Evolutionary conservation across 2,113 vertebrate species (phyloP).

Genomic region (Lophura nycthemera): DNA sequence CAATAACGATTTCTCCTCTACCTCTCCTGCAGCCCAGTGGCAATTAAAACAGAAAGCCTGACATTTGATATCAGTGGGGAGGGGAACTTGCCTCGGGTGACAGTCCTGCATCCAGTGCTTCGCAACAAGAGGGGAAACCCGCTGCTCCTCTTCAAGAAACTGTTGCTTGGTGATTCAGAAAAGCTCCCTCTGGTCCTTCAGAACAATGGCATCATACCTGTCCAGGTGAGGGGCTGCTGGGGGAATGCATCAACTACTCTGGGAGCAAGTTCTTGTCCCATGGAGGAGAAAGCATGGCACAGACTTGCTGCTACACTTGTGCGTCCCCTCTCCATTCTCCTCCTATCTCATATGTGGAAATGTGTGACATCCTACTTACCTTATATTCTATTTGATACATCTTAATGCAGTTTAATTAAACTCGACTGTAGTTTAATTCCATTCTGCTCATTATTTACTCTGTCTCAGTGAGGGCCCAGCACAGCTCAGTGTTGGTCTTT

Average conservation of each 20-base stretch:
- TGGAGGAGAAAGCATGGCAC: background rate
- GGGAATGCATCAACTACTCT: background rate
- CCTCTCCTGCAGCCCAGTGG: slow-evolving; percentile 44
- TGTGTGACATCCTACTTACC: background rate
- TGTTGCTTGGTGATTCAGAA: slow-evolving; percentile 75
- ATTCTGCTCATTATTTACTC: background rate
- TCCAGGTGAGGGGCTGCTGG: slow-evolving; percentile 77
- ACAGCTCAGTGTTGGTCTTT: rapidly evolving
- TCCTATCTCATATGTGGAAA: background rate
- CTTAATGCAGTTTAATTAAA: background rate
- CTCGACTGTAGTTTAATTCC: background rate
- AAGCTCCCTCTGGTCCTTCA: slow-evolving; percentile 81
- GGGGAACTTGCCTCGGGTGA: slow-evolving; percentile 84
- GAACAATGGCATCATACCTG: slow-evolving; percentile 80
- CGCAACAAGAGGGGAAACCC: slow-evolving; percentile 75
- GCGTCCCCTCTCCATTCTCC: background rate
- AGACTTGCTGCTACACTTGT: background rate
- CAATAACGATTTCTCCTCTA: background rate
- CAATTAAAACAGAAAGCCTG: slow-evolving; percentile 67
- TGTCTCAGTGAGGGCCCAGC: background rate
- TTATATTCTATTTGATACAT: background rate
- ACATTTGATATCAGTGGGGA: slow-evolving; percentile 84
- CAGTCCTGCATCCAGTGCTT: slow-evolving; percentile 78
- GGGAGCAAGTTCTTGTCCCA: background rate
- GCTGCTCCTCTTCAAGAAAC: slow-evolving; percentile 83